A percentile compares a stretch with the other conserved stretches of the same genome.
These are phyloP conservation scores for Ectemnius cavifrons DNA, from an alignment of 2,888 invertebrate genomes.

Conservation along the genomic window DNA sequence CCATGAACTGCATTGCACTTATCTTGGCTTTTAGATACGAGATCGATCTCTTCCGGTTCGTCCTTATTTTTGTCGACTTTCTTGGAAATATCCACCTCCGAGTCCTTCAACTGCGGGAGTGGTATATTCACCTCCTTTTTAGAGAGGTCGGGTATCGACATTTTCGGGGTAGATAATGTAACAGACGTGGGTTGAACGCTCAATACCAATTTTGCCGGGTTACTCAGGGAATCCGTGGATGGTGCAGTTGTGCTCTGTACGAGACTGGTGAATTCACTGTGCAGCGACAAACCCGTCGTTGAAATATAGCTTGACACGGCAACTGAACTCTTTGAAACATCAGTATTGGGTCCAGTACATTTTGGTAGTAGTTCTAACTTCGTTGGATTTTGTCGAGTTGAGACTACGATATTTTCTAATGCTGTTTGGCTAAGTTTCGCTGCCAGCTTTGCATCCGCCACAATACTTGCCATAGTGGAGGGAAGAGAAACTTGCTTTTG, in stretches of 20 bases:
- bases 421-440: constrained; percentile 68
- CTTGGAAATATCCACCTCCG: constrained; percentile 77
- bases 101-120: constrained; percentile 65
- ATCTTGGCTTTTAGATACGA: constrained; percentile 51
- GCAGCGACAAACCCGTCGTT: constrained; percentile 21
- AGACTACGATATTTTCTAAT: constrained; percentile 49
- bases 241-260: constrained; percentile 29
- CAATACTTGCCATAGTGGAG: constrained; percentile 66
- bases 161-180: constrained; percentile 67
- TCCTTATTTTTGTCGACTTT: constrained; percentile 75
- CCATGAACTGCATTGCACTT: constrained; percentile 34
- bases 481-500: constrained; percentile 56
- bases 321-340: constrained; percentile 31
- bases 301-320: constrained; percentile 19
- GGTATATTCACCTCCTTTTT: constrained; percentile 48
- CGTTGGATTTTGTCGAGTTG: constrained; percentile 22
- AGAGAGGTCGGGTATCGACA: constrained; percentile 66
- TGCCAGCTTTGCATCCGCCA: constrained; percentile 71
- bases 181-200: constrained; percentile 68
- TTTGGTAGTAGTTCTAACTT: constrained; percentile 36
- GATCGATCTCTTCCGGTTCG: constrained; percentile 68
- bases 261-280: constrained; percentile 33
- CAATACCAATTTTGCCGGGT: constrained; percentile 59
- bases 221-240: constrained; percentile 28
- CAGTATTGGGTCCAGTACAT: constrained; percentile 20